These are phyloP conservation scores for Prolemur simus DNA, from an alignment of 2,113 vertebrate species.

Conservation along the genomic window DNA sequence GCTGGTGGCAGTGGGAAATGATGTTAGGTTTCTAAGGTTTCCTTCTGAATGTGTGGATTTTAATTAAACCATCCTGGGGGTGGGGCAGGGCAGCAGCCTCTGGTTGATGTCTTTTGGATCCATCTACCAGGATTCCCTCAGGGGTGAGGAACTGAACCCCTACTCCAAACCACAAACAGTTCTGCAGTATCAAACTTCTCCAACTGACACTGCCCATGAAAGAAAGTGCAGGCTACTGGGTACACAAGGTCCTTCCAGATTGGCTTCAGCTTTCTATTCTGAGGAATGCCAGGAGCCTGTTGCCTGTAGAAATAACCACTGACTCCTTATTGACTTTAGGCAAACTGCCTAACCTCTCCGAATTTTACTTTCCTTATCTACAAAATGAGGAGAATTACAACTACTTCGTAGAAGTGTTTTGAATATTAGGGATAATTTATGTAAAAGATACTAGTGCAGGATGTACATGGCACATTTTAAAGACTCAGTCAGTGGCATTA, in stretches of 20 bases:
- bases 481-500: neutral
- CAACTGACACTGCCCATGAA: neutral
- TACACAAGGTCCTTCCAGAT: neutral
- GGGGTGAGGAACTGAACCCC: neutral
- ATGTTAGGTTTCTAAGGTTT: conserved; percentile 28
- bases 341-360: neutral
- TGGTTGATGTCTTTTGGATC: neutral
- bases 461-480: neutral
- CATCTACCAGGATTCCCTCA: neutral
- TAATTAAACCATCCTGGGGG: neutral
- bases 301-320: neutral
- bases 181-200: neutral
- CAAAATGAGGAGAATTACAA: conserved; percentile 30
- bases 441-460: neutral
- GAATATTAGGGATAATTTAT: conserved; percentile 8
- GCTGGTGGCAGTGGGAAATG: neutral
- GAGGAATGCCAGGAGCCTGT: neutral
- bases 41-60: neutral
- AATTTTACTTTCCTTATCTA: conserved; percentile 50
- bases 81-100: neutral
- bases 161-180: neutral
- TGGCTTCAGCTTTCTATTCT: conserved; percentile 12
- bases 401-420: neutral
- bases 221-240: neutral
- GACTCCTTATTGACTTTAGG: neutral